Base-by-base conservation (phyloP, 1,140 invertebrate species). In the Halesus radiatus region DNA sequence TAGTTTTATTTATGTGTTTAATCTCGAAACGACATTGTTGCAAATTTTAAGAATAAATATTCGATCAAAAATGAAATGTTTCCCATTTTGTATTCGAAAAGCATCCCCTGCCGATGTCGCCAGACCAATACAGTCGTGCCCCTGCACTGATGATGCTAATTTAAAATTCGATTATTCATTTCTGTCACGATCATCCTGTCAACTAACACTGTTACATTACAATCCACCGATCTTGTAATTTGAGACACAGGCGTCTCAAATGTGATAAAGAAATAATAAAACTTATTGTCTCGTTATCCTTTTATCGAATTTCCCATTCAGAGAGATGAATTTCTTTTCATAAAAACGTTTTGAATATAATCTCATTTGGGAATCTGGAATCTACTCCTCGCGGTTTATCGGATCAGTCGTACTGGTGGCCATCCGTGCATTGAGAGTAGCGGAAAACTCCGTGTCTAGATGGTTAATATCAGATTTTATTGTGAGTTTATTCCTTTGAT, bases 401-500 rank as follows among this genome's bases (percentile, higher is more conserved):
- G 54, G 58, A 68, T 68, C 45, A 58, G 18, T 74, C 54, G 62
- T 54, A 72, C 54, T 62, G 58, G 62, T 54, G 56, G 15, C 68
- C 72, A 74, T 54, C 73, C 79, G 72, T 81, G 80, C 80, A 75
- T 83, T 26, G 62, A 52, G 58, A 29, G 18, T 26, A 45, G 20
- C 76, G 60, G 66, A 66, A 80, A 20, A 66, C 60, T 68, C 78
- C 60, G 76, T 80, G 79, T 83, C 74, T 73, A 54, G 77, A 70
- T 56, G 58, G 23, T 81, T 83, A 83, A 83, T 83, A 83, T 83
- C 79, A 80, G 82, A 83, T 83, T 83, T 83, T 83, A 83, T 81
- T 83, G 80, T 83, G 76, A 81, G 79, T 83, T 81, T 83, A 83
- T 83, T 83, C 82, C 82, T 83, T 83, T 83, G 82, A 83, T 81